A percentile compares a stretch with the other conserved stretches of the same genome.
phyloP scores from a whole-genome alignment of 2,797 vertebrate genomes.

The Sebastiscus albofasciatus region DNA sequence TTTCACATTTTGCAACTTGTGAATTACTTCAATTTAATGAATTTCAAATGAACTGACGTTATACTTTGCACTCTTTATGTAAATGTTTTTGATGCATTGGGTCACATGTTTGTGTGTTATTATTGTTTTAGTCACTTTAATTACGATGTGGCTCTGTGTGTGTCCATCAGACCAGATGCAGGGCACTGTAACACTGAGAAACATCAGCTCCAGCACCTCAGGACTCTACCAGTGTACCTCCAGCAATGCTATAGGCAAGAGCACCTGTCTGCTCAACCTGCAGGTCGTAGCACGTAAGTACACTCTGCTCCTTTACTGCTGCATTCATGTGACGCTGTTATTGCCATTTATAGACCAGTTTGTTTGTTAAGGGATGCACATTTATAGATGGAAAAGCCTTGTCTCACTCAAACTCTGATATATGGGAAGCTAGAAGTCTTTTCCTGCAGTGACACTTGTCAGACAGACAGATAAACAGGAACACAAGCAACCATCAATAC shows the following conservation, averaged over 20 bases:
- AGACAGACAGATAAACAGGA: not conserved
- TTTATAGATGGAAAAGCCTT: not conserved
- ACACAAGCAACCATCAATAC: not conserved
- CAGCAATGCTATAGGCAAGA: constrained; percentile 94
- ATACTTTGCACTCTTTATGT: not conserved
- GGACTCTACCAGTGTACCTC: constrained; percentile 96
- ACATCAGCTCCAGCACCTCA: constrained; percentile 93
- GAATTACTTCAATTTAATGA: not conserved
- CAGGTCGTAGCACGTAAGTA: constrained; percentile 95
- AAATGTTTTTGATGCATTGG: not conserved
- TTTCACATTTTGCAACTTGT: no score
- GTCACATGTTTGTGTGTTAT: not conserved
- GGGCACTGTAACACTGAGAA: constrained; percentile 93
- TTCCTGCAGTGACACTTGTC: constrained; percentile 22
- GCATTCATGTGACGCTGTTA: not conserved
- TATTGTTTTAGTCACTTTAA: not conserved
- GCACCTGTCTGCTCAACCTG: constrained; percentile 94
- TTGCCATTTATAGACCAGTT: not conserved
- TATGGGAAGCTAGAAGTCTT: not conserved
- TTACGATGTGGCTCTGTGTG: constrained; percentile 11
- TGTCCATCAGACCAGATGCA: constrained; percentile 91
- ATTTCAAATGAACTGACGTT: not conserved
- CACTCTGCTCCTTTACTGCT: not conserved
- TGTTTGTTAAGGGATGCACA: not conserved
- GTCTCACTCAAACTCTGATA: not conserved